Base-by-base conservation (phyloP, 2,888 invertebrate genomes). In the Drepana falcataria region DNA sequence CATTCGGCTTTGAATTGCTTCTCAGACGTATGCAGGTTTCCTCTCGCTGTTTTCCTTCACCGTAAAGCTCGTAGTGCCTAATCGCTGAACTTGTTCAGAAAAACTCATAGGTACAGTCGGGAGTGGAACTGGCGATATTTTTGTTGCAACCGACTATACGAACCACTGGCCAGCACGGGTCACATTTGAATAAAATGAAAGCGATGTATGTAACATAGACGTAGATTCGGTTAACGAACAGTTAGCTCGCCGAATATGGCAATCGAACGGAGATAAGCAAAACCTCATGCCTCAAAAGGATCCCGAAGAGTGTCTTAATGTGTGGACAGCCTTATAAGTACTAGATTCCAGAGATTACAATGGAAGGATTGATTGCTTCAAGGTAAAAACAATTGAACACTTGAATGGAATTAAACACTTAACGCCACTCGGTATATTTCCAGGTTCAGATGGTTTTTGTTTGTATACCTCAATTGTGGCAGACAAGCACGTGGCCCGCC, bases 291-390 rank as follows among this genome's bases (percentile, higher is more conserved):
- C 60, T 49, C 59, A 63, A 65, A 70, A 62, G 69, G 69, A 44
- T 60, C 55, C 61, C 61, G 59, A 68, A 9, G 44, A 44, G 51
- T 51, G 40, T 34, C 40, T 51, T 40, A 40, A 63, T 65, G 60
- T 69, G 64, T 63, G 63, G 69, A 64, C 68, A 66, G 57, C 64
- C 69, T 60, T 66, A 63, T 66, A 62, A 53, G 65, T 54, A 54
- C 44, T 40, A 34, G 41, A 51, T 51, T 51, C 51, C 40, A 35
- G 34, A 40, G 51, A 51, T 49, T 56, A 58, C 55, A 48, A 56
- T 57, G 63, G 62, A 59, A 71, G 58, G 7, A 51, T 41, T 34
- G 51, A 51, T 51, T 51, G 40, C 40, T 2, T 7, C 41, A 41
- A 41, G 5, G 44, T 2, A 9, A 9, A 44, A 9, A 3, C 6